Percentiles rank a stretch among this genome's conserved stretches.
phyloP scores from a whole-genome alignment of 35 echinoderm and acorn worm genomes.

The Eucidaris tribuloides region DNA sequence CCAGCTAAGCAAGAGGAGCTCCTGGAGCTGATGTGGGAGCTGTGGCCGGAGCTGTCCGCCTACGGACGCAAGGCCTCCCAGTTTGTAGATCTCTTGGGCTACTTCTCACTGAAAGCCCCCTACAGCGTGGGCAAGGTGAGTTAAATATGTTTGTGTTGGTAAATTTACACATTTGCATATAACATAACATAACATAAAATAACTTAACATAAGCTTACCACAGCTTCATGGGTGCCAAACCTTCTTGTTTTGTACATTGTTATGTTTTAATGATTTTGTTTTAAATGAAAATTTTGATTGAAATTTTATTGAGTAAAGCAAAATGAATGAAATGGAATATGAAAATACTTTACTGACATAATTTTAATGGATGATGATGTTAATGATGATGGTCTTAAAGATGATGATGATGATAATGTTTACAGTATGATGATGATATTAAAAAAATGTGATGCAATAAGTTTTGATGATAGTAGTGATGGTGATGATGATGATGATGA shows the following conservation, averaged over 20 bases:
- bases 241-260: too few relatives aligned
- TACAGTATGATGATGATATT: not conserved
- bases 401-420: not conserved
- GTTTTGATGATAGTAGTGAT: not conserved
- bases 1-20: constrained; percentile 68
- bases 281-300: too few relatives aligned
- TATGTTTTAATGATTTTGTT: too few relatives aligned
- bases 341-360: too few relatives aligned
- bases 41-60: constrained; percentile 93
- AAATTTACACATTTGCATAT: too few relatives aligned
- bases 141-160: too few relatives aligned
- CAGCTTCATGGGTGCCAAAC: too few relatives aligned
- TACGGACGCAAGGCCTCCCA: constrained; percentile 93
- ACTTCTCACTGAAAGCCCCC: constrained; percentile 93
- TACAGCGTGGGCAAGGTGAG: constrained; percentile 77
- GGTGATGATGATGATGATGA: not conserved
- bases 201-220: too few relatives aligned
- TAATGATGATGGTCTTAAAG: not conserved
- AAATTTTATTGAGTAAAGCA: too few relatives aligned
- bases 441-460: not conserved
- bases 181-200: too few relatives aligned
- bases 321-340: too few relatives aligned
- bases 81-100: constrained; percentile 96
- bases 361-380: not conserved
- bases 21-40: constrained; percentile 93